Evolutionary conservation across 2,113 vertebrate species (phyloP), one percentile per base, ranked within the genome.

Genomic region (Gadus macrocephalus): DNA sequence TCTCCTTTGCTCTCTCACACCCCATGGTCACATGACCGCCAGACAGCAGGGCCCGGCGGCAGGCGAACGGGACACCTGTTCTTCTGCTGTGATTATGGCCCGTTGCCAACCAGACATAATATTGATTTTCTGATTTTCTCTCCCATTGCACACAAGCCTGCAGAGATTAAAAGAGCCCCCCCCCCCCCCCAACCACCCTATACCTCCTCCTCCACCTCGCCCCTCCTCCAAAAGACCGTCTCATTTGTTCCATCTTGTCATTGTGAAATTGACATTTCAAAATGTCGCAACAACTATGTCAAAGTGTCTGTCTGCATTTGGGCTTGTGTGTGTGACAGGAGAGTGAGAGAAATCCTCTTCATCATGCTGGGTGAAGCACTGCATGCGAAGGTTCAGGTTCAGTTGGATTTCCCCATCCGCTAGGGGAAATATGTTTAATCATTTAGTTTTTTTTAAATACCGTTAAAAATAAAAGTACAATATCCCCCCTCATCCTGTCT

Each of bases 21-120:
- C 67, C 84, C 82, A 81, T 74, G 72, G 78, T 76, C 67, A 76
- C 80, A 77, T 71, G 68, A 72, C 76, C 80, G 65, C 72, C 78
- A 68, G 71, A 81, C 81, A 78, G 79, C 73, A 76, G 78, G 68
- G 75, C 86, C 84, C 49, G 66, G 71, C 60, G 78, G 74, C 81
- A 77, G 78, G 74, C 80, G 76, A 80, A 82, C 65, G 0, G 68
- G 81, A 85, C 83, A 88, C 83, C 83, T 91, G 85, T 81, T 86
- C 75, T 72, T 80, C 67, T 12, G 60, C 25, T 72, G 78, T 49
- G 17, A 78, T 89, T 85, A 82, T 73, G 4, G 8, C 49, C 1
- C 67, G 69, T 55, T 72, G 72, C 67, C 75, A 79, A 78, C 22
- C 74, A 83, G 79, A 75, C 70, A 11, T 73, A 76, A 83, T 81